Evolutionary conservation across 2,797 vertebrate genomes (phyloP).

Genomic region (Mormyrus hasselquistii): DNA sequence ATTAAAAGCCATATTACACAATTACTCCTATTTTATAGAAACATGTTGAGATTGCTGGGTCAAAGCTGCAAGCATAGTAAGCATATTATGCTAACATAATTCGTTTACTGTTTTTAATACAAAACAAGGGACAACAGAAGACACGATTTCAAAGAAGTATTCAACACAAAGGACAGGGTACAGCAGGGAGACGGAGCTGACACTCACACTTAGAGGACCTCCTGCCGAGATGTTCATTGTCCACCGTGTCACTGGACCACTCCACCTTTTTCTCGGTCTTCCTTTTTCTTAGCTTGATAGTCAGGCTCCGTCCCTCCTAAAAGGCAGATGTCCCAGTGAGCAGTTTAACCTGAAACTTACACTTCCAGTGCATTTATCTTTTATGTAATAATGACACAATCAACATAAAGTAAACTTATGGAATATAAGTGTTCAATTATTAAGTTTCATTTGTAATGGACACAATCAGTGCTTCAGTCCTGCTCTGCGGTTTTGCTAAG

Average conservation of each 20-base stretch:
- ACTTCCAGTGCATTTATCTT: background rate
- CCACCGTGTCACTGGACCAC: slow-evolving; percentile 90
- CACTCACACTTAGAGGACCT: slow-evolving; percentile 90
- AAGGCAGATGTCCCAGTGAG: background rate
- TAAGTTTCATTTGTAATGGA: background rate
- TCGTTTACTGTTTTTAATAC: background rate
- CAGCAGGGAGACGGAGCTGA: background rate
- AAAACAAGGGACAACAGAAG: background rate
- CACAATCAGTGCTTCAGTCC: background rate
- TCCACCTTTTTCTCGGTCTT: slow-evolving; percentile 93
- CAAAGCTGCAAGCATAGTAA: background rate
- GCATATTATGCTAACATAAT: background rate
- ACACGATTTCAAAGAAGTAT: background rate
- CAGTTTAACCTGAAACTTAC: background rate
- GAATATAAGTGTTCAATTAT: background rate
- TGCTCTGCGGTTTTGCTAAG: background rate
- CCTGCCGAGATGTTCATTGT: slow-evolving; percentile 87
- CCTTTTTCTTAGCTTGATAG: slow-evolving; percentile 85
- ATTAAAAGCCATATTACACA: background rate
- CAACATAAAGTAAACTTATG: background rate
- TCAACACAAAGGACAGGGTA: background rate
- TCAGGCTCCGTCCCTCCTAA: slow-evolving; percentile 85
- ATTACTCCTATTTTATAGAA: background rate
- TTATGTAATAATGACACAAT: background rate
- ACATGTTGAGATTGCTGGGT: background rate